Conservation (phyloP, 2,888 invertebrate genomes). For the Ophraella communa region DNA sequence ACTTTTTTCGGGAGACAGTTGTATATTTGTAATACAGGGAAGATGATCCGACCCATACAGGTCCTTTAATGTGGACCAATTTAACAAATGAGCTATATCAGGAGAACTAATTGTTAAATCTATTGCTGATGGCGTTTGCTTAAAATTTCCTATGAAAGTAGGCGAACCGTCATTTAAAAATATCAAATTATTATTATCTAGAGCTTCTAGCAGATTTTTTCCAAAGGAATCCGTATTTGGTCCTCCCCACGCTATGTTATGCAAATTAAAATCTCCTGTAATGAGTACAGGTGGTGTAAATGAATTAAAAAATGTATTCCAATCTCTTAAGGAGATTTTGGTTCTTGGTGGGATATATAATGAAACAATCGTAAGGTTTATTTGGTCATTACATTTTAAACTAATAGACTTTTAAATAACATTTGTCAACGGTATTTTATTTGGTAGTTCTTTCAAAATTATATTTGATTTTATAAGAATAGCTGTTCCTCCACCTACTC, state of each 20-base stretch:
- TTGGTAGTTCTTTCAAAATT: neutral
- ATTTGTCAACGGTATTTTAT: neutral
- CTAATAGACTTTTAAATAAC: neutral
- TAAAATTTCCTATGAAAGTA: neutral
- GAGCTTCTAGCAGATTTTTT: neutral
- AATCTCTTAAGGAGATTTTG: neutral
- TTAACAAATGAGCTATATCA: neutral
- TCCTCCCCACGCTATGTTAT: neutral
- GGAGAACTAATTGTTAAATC: neutral
- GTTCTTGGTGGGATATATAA: neutral
- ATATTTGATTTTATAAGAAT: too few species aligned
- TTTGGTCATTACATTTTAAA: too few species aligned
- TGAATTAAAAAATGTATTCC: neutral
- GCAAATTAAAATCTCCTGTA: neutral
- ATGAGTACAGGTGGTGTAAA: neutral
- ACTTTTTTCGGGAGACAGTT: neutral
- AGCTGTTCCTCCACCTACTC: too few species aligned
- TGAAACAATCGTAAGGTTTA: too few species aligned
- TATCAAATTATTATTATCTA: conserved; percentile 4
- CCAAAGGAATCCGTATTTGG: neutral
- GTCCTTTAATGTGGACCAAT: neutral
- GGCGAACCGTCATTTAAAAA: neutral
- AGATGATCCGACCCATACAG: neutral
- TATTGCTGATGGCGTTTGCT: neutral
- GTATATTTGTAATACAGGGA: neutral